Evolutionary conservation across 2,113 vertebrate genomes (phyloP).

Genomic region (Meriones unguiculatus): DNA sequence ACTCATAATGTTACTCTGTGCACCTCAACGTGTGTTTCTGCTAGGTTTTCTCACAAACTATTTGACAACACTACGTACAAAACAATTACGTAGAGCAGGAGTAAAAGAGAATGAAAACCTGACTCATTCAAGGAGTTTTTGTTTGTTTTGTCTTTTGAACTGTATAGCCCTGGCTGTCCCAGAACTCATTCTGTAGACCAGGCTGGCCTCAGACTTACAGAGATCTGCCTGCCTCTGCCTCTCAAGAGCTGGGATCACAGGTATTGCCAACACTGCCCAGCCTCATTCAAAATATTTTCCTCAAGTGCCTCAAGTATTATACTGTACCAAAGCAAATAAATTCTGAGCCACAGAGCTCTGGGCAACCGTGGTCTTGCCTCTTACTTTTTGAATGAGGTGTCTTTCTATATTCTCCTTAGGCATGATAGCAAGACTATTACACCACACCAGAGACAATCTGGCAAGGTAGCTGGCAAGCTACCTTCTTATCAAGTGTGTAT

Average conservation of each 20-base stretch:
- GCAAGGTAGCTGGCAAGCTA: not conserved
- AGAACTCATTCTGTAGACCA: too few relatives aligned
- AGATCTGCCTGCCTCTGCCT: too few relatives aligned
- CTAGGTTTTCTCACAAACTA: slow-evolving; percentile 12
- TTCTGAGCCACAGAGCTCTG: not conserved
- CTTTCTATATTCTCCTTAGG: not conserved
- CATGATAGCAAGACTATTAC: not conserved
- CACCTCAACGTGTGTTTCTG: not conserved
- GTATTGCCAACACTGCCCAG: too few relatives aligned
- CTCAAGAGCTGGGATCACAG: too few relatives aligned
- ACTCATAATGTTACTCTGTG: not conserved
- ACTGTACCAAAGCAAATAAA: slow-evolving; percentile 3
- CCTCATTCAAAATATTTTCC: not conserved
- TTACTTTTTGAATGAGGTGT: not conserved
- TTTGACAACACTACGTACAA: not conserved
- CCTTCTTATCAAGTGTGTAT: slow-evolving; percentile 11
- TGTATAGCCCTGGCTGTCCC: too few relatives aligned
- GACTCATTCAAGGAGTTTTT: not conserved
- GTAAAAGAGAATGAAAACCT: not conserved
- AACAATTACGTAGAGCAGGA: not conserved
- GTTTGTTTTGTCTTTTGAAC: too few relatives aligned
- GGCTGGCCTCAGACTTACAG: too few relatives aligned
- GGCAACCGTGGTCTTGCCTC: not conserved
- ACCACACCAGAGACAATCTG: not conserved
- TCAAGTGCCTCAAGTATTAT: slow-evolving; percentile 12